Conservation (phyloP, 2,797 vertebrate genomes). For the Xerus rutilus region DNA sequence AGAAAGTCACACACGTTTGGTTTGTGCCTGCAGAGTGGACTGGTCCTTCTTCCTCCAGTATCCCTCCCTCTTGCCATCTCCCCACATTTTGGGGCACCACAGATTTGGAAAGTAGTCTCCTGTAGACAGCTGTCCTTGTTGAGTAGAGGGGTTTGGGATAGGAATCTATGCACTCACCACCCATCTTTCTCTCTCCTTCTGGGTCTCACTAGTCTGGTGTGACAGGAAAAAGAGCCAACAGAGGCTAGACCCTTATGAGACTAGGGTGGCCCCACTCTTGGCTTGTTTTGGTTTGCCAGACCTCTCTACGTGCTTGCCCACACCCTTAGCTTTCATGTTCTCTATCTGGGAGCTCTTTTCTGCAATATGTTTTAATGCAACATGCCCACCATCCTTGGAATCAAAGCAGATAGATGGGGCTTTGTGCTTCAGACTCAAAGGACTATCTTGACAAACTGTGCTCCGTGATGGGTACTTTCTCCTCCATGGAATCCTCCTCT, state of each 20-base stretch:
- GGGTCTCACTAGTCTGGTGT: neutral
- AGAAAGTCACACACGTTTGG: neutral
- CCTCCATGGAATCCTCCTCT: neutral
- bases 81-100: neutral
- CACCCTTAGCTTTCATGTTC: neutral
- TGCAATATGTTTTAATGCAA: neutral
- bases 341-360: neutral
- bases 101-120: neutral
- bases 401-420: neutral
- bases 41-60: neutral
- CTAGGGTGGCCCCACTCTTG: neutral
- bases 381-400: neutral
- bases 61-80: too few relatives aligned
- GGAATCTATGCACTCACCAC: neutral
- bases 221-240: neutral
- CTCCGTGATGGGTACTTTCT: neutral
- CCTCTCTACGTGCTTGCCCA: neutral
- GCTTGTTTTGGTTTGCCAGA: neutral
- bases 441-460: neutral
- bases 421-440: neutral
- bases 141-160: too few relatives aligned
- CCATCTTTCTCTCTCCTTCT: neutral
- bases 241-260: conserved; percentile 1
- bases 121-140: neutral
- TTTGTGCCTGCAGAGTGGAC: neutral